Conservation (phyloP, 2,113 vertebrate species). For the Cacatua alba region DNA sequence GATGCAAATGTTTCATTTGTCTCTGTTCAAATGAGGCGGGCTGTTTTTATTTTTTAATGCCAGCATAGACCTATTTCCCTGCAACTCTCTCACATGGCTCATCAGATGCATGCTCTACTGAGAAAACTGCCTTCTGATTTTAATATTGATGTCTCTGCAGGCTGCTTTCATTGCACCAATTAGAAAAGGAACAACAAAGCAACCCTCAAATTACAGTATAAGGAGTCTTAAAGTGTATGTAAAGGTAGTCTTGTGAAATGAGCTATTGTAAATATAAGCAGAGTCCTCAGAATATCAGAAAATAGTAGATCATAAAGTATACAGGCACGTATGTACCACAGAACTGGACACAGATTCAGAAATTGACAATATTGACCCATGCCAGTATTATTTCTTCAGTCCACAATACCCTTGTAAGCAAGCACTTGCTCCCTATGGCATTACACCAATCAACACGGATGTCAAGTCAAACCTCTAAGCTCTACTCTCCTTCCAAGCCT, state of each 20-base stretch:
- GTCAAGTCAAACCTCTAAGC: not conserved
- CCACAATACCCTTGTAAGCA: not conserved
- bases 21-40: not conserved
- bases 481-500: not conserved
- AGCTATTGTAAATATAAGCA: not conserved
- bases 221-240: not conserved
- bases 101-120: not conserved
- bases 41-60: constrained; percentile 10
- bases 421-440: not conserved
- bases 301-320: not conserved
- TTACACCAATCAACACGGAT: not conserved
- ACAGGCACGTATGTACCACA: not conserved
- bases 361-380: not conserved
- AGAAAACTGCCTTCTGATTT: constrained; percentile 19
- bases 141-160: constrained; percentile 23
- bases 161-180: not conserved
- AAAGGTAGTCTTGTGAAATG: not conserved
- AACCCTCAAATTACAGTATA: not conserved
- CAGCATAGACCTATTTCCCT: not conserved
- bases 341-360: not conserved
- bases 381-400: not conserved
- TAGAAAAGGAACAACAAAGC: not conserved
- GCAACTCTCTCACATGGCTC: not conserved
- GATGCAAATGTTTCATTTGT: constrained; percentile 3
- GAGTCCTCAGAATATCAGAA: not conserved